Conservation (phyloP, 1,140 invertebrate genomes). For the Orius insidiosus region DNA sequence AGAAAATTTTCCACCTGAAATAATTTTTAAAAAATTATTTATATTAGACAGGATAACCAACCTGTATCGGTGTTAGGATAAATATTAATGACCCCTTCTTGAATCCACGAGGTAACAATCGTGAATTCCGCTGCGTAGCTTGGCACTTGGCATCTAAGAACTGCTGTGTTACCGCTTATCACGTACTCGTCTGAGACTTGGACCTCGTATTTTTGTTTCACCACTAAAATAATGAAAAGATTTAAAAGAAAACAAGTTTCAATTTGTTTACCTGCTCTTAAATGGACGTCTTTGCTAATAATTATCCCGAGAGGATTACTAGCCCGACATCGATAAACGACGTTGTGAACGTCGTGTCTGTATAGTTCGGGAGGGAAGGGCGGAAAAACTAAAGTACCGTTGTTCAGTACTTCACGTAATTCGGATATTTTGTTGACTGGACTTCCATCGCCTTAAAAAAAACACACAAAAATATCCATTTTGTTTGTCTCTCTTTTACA, state of each 20-base stretch:
- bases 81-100: conserved; percentile 61
- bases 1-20: conserved; percentile 57
- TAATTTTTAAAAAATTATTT: conserved; percentile 7
- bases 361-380: conserved; percentile 27
- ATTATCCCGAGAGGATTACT: conserved; percentile 31
- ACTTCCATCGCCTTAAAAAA: conserved; percentile 18
- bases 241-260: conserved; percentile 1
- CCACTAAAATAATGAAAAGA: conserved; percentile 39
- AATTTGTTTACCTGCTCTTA: conserved; percentile 35
- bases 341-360: conserved; percentile 26
- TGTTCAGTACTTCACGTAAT: conserved; percentile 20
- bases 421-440: conserved; percentile 17
- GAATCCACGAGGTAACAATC: conserved; percentile 73
- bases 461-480: neutral
- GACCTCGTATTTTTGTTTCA: conserved; percentile 71
- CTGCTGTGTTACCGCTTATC: conserved; percentile 68
- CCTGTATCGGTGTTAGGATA: conserved; percentile 64
- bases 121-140: conserved; percentile 75
- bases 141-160: conserved; percentile 72
- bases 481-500: no score
- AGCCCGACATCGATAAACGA: conserved; percentile 30
- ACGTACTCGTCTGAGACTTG: conserved; percentile 77
- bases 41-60: conserved; percentile 25
- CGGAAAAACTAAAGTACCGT: conserved; percentile 30
- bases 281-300: conserved; percentile 30